phyloP scores from a whole-genome alignment of 2,113 vertebrate genomes.

The Procavia capensis region DNA sequence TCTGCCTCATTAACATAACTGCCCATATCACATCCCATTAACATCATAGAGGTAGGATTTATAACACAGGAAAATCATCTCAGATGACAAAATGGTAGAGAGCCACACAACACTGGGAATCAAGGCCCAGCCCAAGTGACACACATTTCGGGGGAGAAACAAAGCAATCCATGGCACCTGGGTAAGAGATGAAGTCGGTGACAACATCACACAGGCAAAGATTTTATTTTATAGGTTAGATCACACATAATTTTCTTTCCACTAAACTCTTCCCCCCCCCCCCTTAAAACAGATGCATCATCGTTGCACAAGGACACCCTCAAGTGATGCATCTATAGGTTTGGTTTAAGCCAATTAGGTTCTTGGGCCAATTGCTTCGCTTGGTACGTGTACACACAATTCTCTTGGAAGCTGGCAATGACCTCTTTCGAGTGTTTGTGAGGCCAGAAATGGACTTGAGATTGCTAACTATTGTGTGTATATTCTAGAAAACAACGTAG shows the following conservation, averaged over 20 bases:
- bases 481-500: conserved; percentile 76
- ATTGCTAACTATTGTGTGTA: conserved; percentile 68
- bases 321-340: conserved; percentile 58
- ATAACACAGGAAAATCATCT: too few species aligned
- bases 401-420: background rate
- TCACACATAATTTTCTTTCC: background rate
- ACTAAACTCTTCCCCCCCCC: too few species aligned
- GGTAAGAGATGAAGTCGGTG: conserved; percentile 45
- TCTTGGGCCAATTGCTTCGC: background rate
- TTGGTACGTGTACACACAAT: background rate
- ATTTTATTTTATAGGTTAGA: conserved; percentile 23
- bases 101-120: too few species aligned
- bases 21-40: too few species aligned
- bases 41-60: too few species aligned
- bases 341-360: conserved; percentile 63
- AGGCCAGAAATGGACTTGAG: conserved; percentile 35
- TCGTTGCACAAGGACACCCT: conserved; percentile 53
- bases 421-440: background rate
- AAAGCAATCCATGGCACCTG: background rate
- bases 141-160: too few species aligned
- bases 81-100: too few species aligned
- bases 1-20: too few species aligned
- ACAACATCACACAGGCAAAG: background rate
- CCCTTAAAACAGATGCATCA: conserved; percentile 74
- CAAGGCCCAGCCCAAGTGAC: too few species aligned